phyloP scores from a whole-genome alignment of 2,888 invertebrate species.

The Dryomyza anilis region DNA sequence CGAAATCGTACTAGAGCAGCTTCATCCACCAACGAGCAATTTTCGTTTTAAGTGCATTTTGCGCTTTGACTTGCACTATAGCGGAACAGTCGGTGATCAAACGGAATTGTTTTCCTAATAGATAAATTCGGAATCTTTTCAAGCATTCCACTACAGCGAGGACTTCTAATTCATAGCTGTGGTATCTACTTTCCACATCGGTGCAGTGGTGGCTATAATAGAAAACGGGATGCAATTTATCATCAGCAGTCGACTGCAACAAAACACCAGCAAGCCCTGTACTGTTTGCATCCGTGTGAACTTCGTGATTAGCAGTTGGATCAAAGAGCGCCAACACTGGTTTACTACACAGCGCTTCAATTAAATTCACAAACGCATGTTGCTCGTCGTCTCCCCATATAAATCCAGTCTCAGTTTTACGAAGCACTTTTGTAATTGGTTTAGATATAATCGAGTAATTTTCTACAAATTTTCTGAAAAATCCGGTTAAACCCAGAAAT shows the following conservation, averaged over 20 bases:
- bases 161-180: conserved; percentile 38
- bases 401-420: conserved; percentile 13
- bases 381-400: conserved; percentile 16
- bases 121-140: conserved; percentile 49
- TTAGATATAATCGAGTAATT: conserved; percentile 25
- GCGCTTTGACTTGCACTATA: background rate
- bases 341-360: background rate
- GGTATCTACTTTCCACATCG: background rate
- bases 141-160: conserved; percentile 48
- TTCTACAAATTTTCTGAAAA: conserved; percentile 33
- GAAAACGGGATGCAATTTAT: background rate
- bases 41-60: conserved; percentile 17
- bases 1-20: background rate
- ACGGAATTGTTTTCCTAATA: conserved; percentile 41
- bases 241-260: background rate
- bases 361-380: conserved; percentile 17
- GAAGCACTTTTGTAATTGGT: conserved; percentile 18
- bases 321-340: background rate
- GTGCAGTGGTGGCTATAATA: background rate
- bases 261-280: background rate
- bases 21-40: background rate
- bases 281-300: conserved; percentile 13
- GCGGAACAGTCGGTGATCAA: conserved; percentile 30
- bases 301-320: background rate
- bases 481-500: conserved; percentile 33